Conservation (phyloP, 2,888 invertebrate genomes). For the Gasteruption jaculator region DNA sequence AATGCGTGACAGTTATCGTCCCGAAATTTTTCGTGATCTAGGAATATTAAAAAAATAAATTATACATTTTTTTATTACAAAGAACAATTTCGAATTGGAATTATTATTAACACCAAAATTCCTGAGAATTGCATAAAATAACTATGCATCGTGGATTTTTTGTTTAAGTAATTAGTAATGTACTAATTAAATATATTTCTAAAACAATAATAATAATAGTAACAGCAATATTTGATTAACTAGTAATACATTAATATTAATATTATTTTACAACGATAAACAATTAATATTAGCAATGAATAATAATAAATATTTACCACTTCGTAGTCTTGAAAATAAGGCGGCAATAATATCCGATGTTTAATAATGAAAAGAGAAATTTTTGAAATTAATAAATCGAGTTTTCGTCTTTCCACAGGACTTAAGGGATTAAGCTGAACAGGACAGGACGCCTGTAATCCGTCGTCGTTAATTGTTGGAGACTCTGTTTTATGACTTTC, state of each 20-base stretch:
- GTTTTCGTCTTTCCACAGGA: conserved; percentile 62
- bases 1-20: conserved; percentile 72
- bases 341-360: conserved; percentile 63
- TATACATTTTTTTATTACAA: no score
- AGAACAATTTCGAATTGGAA: no score
- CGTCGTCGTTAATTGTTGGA: no score
- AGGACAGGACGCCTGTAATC: no score
- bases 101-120: conserved; percentile 2
- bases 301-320: conserved; percentile 52
- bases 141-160: no score
- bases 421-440: conserved; percentile 65
- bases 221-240: no score
- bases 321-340: conserved; percentile 74
- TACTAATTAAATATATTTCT: no score
- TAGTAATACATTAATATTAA: no score
- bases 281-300: background rate
- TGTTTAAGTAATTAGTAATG: no score
- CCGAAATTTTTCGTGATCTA: conserved; percentile 73
- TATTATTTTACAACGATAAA: background rate
- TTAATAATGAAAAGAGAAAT: conserved; percentile 60
- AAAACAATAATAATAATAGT: no score
- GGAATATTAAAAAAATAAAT: conserved; percentile 7
- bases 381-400: conserved; percentile 69
- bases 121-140: no score
- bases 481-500: no score